Conservation (phyloP, 2,888 invertebrate genomes). For the Oxycera nigricornis region DNA sequence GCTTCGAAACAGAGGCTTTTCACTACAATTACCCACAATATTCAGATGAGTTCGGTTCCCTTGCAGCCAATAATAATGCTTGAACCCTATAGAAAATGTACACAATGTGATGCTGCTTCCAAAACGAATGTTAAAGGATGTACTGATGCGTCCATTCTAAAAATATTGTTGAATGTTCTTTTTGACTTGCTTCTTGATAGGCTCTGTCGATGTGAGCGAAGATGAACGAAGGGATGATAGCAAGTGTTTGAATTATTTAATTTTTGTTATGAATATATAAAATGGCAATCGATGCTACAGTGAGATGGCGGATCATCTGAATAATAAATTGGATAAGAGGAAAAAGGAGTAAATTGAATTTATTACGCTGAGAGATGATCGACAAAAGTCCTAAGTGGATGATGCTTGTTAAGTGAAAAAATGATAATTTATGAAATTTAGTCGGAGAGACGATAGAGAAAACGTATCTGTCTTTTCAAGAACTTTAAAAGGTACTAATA, state of each 20-base stretch:
- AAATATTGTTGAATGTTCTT: not conserved
- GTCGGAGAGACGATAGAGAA: too few relatives aligned
- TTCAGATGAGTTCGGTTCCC: slow-evolving; percentile 13
- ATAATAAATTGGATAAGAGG: slow-evolving; percentile 32
- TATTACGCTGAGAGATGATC: too few relatives aligned
- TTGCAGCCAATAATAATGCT: slow-evolving; percentile 23
- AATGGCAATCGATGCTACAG: slow-evolving; percentile 7
- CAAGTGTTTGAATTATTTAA: slow-evolving; percentile 41
- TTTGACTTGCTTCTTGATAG: not conserved
- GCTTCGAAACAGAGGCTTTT: slow-evolving; percentile 1
- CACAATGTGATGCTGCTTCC: not conserved
- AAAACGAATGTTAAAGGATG: slow-evolving; percentile 17
- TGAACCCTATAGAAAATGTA: slow-evolving; percentile 23
- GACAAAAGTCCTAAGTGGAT: too few relatives aligned
- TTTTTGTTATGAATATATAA: slow-evolving; percentile 40
- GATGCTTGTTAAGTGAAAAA: too few relatives aligned
- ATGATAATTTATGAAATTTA: too few relatives aligned
- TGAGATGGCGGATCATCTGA: not conserved
- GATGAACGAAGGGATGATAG: not conserved
- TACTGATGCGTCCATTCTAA: not conserved
- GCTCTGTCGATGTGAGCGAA: not conserved
- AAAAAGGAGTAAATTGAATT: slow-evolving; percentile 1
- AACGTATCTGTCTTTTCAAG: too few relatives aligned
- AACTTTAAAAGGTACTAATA: too few relatives aligned
- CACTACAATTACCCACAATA: slow-evolving; percentile 32